Evolutionary conservation across 2,888 invertebrate species (phyloP), one percentile per base, ranked within the genome.

Genomic region (Microctonus aethiopoides): DNA sequence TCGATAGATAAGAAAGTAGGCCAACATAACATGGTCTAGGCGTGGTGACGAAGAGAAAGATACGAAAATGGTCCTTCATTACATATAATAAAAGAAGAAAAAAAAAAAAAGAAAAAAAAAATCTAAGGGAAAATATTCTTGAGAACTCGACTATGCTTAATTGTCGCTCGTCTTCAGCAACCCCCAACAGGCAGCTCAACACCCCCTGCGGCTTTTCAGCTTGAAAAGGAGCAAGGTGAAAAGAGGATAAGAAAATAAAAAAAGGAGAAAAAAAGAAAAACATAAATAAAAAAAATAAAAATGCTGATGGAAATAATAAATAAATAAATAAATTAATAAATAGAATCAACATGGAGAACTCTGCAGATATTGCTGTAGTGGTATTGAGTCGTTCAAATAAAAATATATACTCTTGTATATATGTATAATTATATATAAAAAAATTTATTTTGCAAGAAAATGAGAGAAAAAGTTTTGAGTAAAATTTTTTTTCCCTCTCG

Each of bases 1-100:
- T 69, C 72, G 72, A 67, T 56, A 72, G 75, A 75, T 73, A 72
- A 74, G 73, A 75, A 75, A 75, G 67, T 75, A 71, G 75, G 73
- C 68, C 75, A 75, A 70, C 67, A 70, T 63, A 46, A 63, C 16
- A 9, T 61, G 51, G 16, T 13, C 51, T 29, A 26, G 5, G 16
- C 16, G 46, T 46, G 16, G 16, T 46, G 16, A 61, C 41, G 29
- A 34, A 60, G 39, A 29, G 32, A 67, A 10, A 29, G 60, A 41
- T 68, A 65, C 29, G 16, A 41, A 26, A 20, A 34, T 34, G 51
- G 63, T 61, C 63, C 60, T 59, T 63, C 59, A 63, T 56, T 64
- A 70, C 68, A 70, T 16, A 46, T 16, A 9, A 7, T n/a, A 46
- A 46, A n/a, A 4, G n/a, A 20, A 16, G 7, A 6, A 7, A 7